These are phyloP conservation scores for Dunckerocampus dactyliophorus DNA, from an alignment of 2,113 vertebrate genomes.

Conservation along the genomic window DNA sequence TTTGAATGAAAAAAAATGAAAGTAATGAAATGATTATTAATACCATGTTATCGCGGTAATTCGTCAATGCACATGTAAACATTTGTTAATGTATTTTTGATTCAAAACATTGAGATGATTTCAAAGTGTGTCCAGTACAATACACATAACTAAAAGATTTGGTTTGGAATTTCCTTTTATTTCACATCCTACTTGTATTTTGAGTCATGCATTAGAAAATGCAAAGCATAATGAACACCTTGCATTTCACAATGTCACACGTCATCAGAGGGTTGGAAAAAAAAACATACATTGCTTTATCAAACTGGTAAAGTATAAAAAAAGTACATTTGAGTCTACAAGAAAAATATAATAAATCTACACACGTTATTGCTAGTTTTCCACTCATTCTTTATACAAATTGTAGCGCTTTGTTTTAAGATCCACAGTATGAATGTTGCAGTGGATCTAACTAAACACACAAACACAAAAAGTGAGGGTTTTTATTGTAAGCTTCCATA, in stretches of 20 bases:
- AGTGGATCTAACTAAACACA: constrained; percentile 6
- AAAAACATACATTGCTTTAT: constrained; percentile 26
- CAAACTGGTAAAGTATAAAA: constrained; percentile 64
- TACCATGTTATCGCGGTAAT: background rate
- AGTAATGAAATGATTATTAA: background rate
- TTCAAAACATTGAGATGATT: constrained; percentile 4
- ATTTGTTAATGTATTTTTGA: background rate
- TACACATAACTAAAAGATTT: background rate
- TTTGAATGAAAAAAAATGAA: too few relatives aligned
- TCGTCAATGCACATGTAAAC: background rate
- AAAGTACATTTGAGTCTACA: constrained; percentile 40
- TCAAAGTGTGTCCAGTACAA: background rate
- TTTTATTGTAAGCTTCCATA: constrained; percentile 52
- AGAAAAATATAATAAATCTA: constrained; percentile 42
- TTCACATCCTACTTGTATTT: constrained; percentile 43
- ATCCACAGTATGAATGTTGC: constrained; percentile 7
- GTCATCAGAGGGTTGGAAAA: constrained; percentile 40
- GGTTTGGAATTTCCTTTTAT: constrained; percentile 52
- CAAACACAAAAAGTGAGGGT: constrained; percentile 35
- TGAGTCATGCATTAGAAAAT: constrained; percentile 51
- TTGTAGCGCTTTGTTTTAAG: constrained; percentile 20
- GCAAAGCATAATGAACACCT: constrained; percentile 41
- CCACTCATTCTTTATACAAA: constrained; percentile 44
- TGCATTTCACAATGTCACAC: constrained; percentile 44
- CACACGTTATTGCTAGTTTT: constrained; percentile 49